phyloP scores from a whole-genome alignment of 2,113 vertebrate genomes.

The Aphelocoma coerulescens region DNA sequence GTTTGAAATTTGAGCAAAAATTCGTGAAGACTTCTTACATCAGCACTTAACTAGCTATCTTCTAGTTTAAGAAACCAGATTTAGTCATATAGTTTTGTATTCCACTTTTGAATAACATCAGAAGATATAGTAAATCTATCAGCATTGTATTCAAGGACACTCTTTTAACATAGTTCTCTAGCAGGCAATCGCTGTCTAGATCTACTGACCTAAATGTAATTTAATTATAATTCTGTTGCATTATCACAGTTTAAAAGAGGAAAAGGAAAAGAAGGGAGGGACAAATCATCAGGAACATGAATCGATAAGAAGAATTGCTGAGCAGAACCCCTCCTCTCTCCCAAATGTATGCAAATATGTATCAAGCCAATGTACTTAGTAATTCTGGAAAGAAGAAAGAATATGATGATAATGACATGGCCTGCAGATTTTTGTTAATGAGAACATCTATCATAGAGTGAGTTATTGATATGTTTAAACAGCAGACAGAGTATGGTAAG shows the following conservation, averaged over 20 bases:
- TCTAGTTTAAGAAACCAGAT: not conserved
- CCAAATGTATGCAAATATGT: not conserved
- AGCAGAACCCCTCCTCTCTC: not conserved
- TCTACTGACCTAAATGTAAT: not conserved
- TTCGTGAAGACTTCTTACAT: not conserved
- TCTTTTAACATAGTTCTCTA: not conserved
- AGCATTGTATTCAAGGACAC: not conserved
- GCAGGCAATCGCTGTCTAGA: not conserved
- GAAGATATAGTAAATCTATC: not conserved
- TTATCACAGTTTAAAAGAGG: not conserved
- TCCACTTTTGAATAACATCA: not conserved
- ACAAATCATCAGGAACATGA: not conserved
- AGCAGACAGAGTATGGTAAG: not conserved
- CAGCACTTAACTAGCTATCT: not conserved
- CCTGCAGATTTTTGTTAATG: conserved; percentile 20
- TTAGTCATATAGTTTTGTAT: not conserved
- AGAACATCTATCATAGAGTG: not conserved
- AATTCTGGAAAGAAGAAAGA: not conserved
- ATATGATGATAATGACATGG: not conserved
- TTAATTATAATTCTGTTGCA: not conserved
- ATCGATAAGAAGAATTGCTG: not conserved
- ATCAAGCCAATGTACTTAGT: not conserved
- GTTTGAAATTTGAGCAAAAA: not conserved
- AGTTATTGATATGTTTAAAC: not conserved
- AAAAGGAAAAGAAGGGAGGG: not conserved